phyloP scores from a whole-genome alignment of 2,888 invertebrate species.

The Portevinia maculata region DNA sequence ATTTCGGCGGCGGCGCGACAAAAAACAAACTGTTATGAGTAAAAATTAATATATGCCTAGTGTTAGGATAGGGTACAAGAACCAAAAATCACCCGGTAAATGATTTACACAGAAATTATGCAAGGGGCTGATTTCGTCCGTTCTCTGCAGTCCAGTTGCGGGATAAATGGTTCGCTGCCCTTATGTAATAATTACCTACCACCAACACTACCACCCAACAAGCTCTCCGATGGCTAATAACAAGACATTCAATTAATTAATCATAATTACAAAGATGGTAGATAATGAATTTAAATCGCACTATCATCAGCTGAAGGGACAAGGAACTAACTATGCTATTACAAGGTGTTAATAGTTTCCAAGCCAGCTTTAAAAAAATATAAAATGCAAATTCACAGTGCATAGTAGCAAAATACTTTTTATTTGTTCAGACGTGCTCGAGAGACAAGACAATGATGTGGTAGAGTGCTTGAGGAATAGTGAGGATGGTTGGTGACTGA shows the following conservation, averaged over 20 bases:
- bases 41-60: too few species aligned
- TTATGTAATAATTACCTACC: not conserved
- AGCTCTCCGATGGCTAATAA: not conserved
- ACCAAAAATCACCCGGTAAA: too few species aligned
- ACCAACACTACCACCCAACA: too few species aligned
- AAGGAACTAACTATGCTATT: conserved; percentile 58
- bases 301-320: conserved; percentile 35
- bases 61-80: too few species aligned
- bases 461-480: not conserved
- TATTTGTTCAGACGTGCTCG: conserved; percentile 39
- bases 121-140: too few species aligned
- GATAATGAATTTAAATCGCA: conserved; percentile 12
- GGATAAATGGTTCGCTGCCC: too few species aligned
- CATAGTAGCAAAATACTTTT: not conserved
- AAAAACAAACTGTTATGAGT: too few species aligned
- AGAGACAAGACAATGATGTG: not conserved
- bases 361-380: conserved; percentile 25
- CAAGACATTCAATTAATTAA: conserved; percentile 3
- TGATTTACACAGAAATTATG: too few species aligned
- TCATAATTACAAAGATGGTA: not conserved
- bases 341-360: conserved; percentile 48
- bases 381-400: conserved; percentile 20
- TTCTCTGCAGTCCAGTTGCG: too few species aligned
- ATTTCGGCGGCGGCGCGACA: too few species aligned
- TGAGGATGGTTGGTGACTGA: conserved; percentile 10